Evolutionary conservation across 37 sponge, comb jelly and placozoan species (phyloP).

Genomic region (Diacarnus erythraeanus): DNA sequence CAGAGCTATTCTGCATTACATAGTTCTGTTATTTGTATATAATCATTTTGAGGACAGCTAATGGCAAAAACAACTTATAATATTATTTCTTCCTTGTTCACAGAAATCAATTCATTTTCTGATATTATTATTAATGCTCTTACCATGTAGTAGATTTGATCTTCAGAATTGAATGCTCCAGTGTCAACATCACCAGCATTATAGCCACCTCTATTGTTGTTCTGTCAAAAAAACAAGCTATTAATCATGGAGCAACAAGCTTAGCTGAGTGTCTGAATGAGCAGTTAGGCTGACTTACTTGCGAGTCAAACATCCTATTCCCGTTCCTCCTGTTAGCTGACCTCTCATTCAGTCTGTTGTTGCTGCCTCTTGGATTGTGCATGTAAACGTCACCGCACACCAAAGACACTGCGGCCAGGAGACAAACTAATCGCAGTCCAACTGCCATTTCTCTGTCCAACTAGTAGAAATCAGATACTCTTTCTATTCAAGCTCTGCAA

Average conservation of each 20-base stretch:
- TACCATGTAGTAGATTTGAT: conserved; percentile 85
- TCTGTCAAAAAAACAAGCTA: conserved; percentile 47
- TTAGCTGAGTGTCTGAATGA: not conserved
- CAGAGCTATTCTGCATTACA: too few relatives aligned
- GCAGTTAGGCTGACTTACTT: conserved; percentile 56
- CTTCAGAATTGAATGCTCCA: conserved; percentile 56
- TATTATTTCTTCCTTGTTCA: not conserved
- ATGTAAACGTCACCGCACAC: conserved; percentile 79
- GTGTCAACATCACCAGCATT: conserved; percentile 85
- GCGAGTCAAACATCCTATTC: conserved; percentile 97
- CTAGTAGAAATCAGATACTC: not conserved
- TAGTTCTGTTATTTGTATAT: too few relatives aligned
- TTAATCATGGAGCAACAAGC: not conserved
- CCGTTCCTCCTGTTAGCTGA: conserved; percentile 94
- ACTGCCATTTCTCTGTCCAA: conserved; percentile 9
- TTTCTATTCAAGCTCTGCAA: not conserved
- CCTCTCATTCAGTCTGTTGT: conserved; percentile 96
- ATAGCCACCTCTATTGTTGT: conserved; percentile 98
- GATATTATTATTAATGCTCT: not conserved
- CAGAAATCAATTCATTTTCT: not conserved
- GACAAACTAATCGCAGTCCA: conserved; percentile 32
- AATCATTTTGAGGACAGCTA: not conserved
- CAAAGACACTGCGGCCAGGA: conserved; percentile 17
- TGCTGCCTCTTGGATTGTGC: conserved; percentile 97
- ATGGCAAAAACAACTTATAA: not conserved